phyloP scores from a whole-genome alignment of 2,797 vertebrate genomes.

The Pseudochirops corinnae region DNA sequence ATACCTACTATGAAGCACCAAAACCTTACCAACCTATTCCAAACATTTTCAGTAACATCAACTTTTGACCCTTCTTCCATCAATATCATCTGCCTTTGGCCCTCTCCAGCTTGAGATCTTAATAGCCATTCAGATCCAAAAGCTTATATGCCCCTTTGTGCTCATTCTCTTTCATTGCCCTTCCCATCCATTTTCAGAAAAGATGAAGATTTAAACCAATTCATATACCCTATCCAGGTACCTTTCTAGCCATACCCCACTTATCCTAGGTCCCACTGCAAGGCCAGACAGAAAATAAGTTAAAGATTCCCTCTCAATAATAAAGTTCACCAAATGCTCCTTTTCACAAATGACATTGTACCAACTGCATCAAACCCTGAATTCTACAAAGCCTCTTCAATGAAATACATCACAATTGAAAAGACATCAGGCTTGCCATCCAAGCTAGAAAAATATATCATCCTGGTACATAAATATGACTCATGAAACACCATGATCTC shows the following conservation, averaged over 20 bases:
- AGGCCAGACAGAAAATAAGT: neutral
- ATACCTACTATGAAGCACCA: too few relatives aligned
- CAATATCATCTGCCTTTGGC: neutral
- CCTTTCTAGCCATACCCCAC: neutral
- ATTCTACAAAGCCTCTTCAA: neutral
- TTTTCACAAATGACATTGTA: neutral
- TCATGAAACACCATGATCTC: neutral
- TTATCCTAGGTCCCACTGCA: neutral
- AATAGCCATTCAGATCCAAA: too few relatives aligned
- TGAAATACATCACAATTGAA: neutral
- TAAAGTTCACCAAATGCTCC: neutral
- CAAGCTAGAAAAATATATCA: neutral
- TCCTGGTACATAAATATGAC: neutral
- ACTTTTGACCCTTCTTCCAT: neutral
- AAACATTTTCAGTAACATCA: too few relatives aligned
- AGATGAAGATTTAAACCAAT: neutral
- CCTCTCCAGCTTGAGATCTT: neutral
- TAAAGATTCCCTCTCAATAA: neutral
- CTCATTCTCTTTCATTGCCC: neutral
- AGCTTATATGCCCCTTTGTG: neutral
- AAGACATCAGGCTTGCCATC: neutral
- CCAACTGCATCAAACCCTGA: neutral
- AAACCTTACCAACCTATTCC: too few relatives aligned
- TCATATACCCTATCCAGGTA: too few relatives aligned
- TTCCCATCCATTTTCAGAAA: neutral